Percentiles rank a stretch among this genome's conserved stretches.
These are phyloP conservation scores for Charanyca ferruginea DNA, from an alignment of 2,888 invertebrate genomes.

Conservation along the genomic window DNA sequence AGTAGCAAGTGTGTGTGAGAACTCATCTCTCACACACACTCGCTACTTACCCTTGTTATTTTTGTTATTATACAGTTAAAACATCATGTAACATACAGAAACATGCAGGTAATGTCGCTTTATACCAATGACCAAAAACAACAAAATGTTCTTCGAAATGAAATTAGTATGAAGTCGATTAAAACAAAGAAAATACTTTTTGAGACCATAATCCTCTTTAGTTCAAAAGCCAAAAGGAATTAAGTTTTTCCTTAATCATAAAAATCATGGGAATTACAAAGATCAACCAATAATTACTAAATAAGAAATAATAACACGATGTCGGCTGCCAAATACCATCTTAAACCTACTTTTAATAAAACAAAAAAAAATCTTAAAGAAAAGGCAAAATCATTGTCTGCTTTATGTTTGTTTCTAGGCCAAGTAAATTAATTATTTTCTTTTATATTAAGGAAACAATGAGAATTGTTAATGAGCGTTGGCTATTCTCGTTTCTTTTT, in stretches of 20 bases:
- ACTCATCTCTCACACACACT: too few species aligned
- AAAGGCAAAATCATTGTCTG: slow-evolving; percentile 64
- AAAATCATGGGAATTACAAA: slow-evolving; percentile 25
- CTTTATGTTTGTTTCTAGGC: slow-evolving; percentile 72
- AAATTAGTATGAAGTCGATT: neutral
- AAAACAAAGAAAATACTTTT: too few species aligned
- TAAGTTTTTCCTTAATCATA: slow-evolving; percentile 32
- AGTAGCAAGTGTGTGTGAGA: too few species aligned
- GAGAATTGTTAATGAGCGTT: slow-evolving; percentile 83
- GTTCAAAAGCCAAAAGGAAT: slow-evolving; percentile 10
- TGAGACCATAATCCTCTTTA: slow-evolving; percentile 14
- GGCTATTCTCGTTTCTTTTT: slow-evolving; percentile 75
- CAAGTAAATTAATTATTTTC: slow-evolving; percentile 84
- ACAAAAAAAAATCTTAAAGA: slow-evolving; percentile 61
- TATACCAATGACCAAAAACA: too few species aligned
- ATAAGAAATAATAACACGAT: slow-evolving; percentile 28
- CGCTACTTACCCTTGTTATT: too few species aligned
- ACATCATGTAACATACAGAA: too few species aligned
- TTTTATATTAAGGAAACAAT: slow-evolving; percentile 82
- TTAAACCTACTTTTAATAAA: slow-evolving; percentile 59
- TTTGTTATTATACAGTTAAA: too few species aligned
- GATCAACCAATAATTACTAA: slow-evolving; percentile 34
- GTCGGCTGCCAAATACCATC: slow-evolving; percentile 59
- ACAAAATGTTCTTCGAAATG: too few species aligned
- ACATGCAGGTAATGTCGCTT: too few species aligned